These are phyloP conservation scores for Yoshiicerus persimilis DNA, from an alignment of 1,140 invertebrate genomes.

Conservation along the genomic window DNA sequence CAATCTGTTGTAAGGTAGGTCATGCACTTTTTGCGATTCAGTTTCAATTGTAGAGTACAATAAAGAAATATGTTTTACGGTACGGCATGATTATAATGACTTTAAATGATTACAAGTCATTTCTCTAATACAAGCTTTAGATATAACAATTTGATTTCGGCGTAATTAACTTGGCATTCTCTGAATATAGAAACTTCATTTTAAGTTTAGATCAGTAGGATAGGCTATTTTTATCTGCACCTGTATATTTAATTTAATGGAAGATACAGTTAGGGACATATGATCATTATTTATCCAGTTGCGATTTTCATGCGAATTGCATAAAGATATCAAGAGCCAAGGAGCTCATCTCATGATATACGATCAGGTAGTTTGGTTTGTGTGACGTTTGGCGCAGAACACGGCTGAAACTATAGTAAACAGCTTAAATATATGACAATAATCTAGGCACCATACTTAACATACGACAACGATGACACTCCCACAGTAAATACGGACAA, in stretches of 20 bases:
- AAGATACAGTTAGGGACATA: conserved; percentile 17
- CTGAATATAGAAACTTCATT: background rate
- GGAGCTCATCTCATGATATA: background rate
- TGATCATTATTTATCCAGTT: background rate
- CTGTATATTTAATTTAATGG: background rate
- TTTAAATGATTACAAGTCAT: background rate
- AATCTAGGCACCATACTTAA: background rate
- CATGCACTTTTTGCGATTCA: conserved; percentile 11
- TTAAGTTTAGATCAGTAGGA: background rate
- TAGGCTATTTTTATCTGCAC: background rate
- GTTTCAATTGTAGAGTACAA: conserved; percentile 11
- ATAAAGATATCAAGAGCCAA: background rate
- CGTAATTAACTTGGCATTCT: background rate
- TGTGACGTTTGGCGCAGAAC: background rate
- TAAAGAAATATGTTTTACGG: background rate
- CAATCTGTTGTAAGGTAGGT: conserved; percentile 5
- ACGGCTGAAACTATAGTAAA: background rate
- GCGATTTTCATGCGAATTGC: background rate
- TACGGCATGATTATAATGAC: background rate
- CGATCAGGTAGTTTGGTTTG: background rate
- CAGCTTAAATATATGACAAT: background rate
- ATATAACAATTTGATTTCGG: background rate
- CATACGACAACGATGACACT: background rate
- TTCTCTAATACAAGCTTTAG: background rate
- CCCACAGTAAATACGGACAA: background rate